Conservation (phyloP, 2,113 vertebrate species). For the Mugil cephalus region DNA sequence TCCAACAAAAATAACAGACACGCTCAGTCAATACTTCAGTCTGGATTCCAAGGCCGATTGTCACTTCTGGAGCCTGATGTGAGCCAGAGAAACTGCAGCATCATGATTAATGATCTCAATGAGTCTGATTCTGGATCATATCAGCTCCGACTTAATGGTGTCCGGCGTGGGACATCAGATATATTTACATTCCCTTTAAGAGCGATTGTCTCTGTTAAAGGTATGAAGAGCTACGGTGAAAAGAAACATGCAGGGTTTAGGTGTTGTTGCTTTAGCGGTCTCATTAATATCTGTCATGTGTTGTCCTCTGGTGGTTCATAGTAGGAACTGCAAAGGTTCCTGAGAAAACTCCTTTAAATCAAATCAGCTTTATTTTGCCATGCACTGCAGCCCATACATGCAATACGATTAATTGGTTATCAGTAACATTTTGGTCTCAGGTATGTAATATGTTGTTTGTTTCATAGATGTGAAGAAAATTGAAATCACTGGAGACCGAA, state of each 20-base stretch:
- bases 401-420: no score
- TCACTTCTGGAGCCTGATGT: slow-evolving; percentile 42
- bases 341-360: no score
- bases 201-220: slow-evolving; percentile 33
- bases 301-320: no score
- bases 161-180: rapidly evolving
- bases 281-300: no score
- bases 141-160: slow-evolving; percentile 21
- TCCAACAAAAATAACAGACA: not conserved
- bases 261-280: no score
- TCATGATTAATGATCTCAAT: slow-evolving; percentile 51
- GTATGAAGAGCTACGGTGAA: slow-evolving; percentile 29
- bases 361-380: no score
- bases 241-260: not conserved
- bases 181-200: not conserved
- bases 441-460: not conserved
- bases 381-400: no score
- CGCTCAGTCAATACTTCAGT: not conserved
- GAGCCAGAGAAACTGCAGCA: slow-evolving; percentile 35
- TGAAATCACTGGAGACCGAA: not conserved
- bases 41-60: slow-evolving; percentile 31
- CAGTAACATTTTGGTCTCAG: no score
- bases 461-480: slow-evolving; percentile 39
- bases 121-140: slow-evolving; percentile 58
- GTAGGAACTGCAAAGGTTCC: slow-evolving; percentile 37